A percentile compares a stretch with the other conserved stretches of the same genome.
These are phyloP conservation scores for Tylochromis polylepis DNA, from an alignment of 2,113 vertebrate genomes.

Conservation along the genomic window DNA sequence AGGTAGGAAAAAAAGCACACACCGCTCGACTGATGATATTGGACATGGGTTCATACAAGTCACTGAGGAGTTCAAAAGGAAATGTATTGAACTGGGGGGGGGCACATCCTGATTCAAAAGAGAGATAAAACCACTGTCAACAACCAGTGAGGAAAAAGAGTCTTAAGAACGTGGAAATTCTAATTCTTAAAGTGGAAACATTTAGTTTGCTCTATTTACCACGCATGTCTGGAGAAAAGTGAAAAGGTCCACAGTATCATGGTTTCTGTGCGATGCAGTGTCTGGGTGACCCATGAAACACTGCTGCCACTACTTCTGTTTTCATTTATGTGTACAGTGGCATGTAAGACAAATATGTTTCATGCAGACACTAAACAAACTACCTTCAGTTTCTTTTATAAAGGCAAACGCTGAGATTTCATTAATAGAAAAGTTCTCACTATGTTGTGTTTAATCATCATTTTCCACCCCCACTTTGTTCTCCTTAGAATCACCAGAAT, in stretches of 20 bases:
- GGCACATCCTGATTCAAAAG: constrained; percentile 3
- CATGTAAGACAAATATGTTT: constrained; percentile 32
- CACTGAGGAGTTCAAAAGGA: not conserved
- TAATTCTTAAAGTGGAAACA: not conserved
- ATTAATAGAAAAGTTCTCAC: not conserved
- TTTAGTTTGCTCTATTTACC: not conserved
- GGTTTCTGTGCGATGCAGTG: not conserved
- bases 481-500: not conserved
- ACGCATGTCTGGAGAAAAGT: not conserved
- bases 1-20: constrained; percentile 71
- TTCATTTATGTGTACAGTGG: constrained; percentile 12
- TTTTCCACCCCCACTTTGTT: not conserved
- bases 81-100: not conserved
- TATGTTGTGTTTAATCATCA: not conserved
- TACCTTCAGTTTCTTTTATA: not conserved
- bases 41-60: constrained; percentile 13
- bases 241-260: not conserved
- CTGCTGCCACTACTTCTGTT: not conserved
- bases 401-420: constrained; percentile 7
- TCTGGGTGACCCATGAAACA: constrained; percentile 8
- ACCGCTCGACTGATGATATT: constrained; percentile 36
- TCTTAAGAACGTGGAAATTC: not conserved
- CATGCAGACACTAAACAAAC: constrained; percentile 44
- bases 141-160: not conserved
- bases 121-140: not conserved